Percentiles rank a stretch among this genome's conserved stretches.
phyloP scores from a whole-genome alignment of 2,797 vertebrate species.

The Silurus lanzhouensis region DNA sequence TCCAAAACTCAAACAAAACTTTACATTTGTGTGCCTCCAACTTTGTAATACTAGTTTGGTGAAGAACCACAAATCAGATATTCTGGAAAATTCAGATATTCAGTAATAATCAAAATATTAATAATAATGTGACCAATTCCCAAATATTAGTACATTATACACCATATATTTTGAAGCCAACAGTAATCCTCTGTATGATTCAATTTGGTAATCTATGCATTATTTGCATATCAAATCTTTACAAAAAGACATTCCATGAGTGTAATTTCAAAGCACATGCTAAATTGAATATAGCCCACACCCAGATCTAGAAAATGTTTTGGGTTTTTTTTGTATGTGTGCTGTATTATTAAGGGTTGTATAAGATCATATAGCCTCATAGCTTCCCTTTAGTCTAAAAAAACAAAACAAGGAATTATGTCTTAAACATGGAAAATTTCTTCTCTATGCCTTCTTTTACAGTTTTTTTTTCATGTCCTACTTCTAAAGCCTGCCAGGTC shows the following conservation, averaged over 20 bases:
- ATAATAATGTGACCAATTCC: background rate
- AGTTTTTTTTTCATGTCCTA: conserved; percentile 40
- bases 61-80: too few relatives aligned
- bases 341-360: background rate
- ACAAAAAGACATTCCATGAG: background rate
- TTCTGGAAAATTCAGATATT: background rate
- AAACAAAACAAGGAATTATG: background rate
- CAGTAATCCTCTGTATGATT: background rate
- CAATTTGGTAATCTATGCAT: background rate
- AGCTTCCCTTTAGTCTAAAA: too few relatives aligned
- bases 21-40: too few relatives aligned
- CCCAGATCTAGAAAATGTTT: background rate
- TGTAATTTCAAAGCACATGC: background rate
- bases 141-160: background rate
- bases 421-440: background rate
- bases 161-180: background rate
- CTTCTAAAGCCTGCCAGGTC: conserved; percentile 49
- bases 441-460: background rate
- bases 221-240: background rate
- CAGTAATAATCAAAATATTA: background rate
- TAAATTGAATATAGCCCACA: background rate
- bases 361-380: background rate
- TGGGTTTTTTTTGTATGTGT: too few relatives aligned
- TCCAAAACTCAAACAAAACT: too few relatives aligned
- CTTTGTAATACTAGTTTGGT: too few relatives aligned